Evolutionary conservation across 1,140 invertebrate genomes (phyloP).

Genomic region (Danaus melanippus): DNA sequence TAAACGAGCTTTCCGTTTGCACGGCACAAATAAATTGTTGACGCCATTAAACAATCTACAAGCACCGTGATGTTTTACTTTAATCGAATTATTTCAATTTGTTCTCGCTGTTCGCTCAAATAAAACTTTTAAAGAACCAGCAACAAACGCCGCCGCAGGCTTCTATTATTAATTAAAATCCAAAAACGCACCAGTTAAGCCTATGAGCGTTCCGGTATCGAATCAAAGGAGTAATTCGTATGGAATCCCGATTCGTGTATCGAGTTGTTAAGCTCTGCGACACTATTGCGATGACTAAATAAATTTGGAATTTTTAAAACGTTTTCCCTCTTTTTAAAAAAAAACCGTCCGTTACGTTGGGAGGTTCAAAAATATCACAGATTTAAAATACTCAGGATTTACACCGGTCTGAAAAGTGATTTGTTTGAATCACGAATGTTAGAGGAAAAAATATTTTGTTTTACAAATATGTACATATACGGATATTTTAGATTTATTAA

Average conservation of each 20-base stretch:
- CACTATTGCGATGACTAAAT: constrained; percentile 20
- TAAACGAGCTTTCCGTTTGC: constrained; percentile 16
- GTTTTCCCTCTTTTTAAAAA: background rate
- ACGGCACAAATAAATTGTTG: constrained; percentile 24
- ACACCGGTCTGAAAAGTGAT: background rate
- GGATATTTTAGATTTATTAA: too few relatives aligned
- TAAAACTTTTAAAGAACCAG: constrained; percentile 24
- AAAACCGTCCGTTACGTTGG: too few relatives aligned
- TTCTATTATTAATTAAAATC: constrained; percentile 56
- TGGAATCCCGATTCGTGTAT: constrained; percentile 22
- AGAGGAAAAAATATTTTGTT: too few relatives aligned
- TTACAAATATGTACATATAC: too few relatives aligned
- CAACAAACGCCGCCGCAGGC: constrained; percentile 27
- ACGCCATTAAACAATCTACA: constrained; percentile 26
- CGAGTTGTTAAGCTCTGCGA: constrained; percentile 14
- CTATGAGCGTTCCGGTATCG: constrained; percentile 32
- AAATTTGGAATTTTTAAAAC: constrained; percentile 19
- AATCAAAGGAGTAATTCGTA: constrained; percentile 39
- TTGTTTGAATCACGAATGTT: background rate
- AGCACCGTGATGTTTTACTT: constrained; percentile 12
- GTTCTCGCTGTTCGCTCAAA: constrained; percentile 20
- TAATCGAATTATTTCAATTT: constrained; percentile 32
- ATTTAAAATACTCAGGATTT: background rate
- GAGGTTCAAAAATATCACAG: too few relatives aligned
- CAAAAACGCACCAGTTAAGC: constrained; percentile 39